Evolutionary conservation across 2,888 invertebrate species (phyloP).

Genomic region (Hypomecis atomaria): DNA sequence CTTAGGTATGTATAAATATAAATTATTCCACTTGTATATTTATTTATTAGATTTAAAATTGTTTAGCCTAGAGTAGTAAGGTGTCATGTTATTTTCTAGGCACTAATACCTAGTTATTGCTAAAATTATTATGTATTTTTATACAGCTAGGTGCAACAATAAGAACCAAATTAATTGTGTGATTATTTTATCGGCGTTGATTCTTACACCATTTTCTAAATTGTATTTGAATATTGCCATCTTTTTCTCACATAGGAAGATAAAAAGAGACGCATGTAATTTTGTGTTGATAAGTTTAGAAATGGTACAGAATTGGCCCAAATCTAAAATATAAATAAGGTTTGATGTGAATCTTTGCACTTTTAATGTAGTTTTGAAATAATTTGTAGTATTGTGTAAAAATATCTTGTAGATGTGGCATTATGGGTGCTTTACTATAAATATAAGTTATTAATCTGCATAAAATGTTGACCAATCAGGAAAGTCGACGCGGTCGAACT

Average conservation of each 20-base stretch:
- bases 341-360: conserved; percentile 10
- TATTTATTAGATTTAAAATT: conserved; percentile 1
- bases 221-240: not conserved
- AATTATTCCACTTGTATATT: not conserved
- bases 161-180: conserved; percentile 28
- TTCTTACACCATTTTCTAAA: not conserved
- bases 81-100: not conserved
- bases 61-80: conserved; percentile 3
- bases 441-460: not conserved
- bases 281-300: not conserved
- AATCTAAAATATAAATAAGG: conserved; percentile 2
- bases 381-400: not conserved
- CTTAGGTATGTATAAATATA: too few species aligned
- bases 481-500: too few species aligned
- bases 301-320: not conserved
- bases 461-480: not conserved
- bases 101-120: not conserved
- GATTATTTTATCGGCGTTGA: not conserved
- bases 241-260: not conserved
- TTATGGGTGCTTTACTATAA: conserved; percentile 5
- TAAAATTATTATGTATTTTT: conserved; percentile 15
- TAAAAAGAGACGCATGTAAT: not conserved
- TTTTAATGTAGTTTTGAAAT: conserved; percentile 3
- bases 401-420: not conserved
- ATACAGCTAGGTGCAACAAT: conserved; percentile 27